A percentile compares a stretch with the other conserved stretches of the same genome.
Evolutionary conservation across 2,888 invertebrate species (phyloP).

Genomic region (Serrognathus titanus): DNA sequence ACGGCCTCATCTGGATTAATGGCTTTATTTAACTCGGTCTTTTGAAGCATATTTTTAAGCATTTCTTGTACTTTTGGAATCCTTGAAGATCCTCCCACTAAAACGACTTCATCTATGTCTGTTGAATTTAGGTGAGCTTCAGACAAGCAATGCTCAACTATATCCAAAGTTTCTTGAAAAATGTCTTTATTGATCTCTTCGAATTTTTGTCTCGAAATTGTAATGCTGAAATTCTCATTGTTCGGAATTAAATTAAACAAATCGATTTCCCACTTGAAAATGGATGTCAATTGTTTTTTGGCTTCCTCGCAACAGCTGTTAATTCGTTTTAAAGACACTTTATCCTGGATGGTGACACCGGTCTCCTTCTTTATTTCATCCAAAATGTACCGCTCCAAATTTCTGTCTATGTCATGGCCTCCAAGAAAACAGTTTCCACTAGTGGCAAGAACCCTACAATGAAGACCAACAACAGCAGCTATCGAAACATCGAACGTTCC

Average conservation of each 20-base stretch:
- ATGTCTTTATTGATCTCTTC: conserved; percentile 23
- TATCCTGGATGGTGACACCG: conserved; percentile 14
- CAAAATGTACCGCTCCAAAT: conserved; percentile 21
- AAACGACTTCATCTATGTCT: conserved; percentile 30
- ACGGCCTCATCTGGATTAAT: conserved; percentile 35
- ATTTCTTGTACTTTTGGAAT: conserved; percentile 31
- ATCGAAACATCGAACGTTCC: conserved; percentile 34
- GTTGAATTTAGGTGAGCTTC: conserved; percentile 19
- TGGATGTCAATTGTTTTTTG: conserved; percentile 13
- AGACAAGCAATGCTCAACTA: conserved; percentile 25
- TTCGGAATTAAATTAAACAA: no score
- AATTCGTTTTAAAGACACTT: conserved; percentile 19
- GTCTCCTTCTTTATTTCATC: conserved; percentile 18
- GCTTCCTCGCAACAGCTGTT: conserved; percentile 24
- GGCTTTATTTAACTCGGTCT: conserved; percentile 23
- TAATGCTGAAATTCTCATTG: neutral
- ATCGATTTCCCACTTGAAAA: neutral
- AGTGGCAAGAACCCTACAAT: conserved; percentile 25
- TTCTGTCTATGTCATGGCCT: conserved; percentile 31
- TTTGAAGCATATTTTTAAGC: conserved; percentile 23
- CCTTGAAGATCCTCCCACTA: conserved; percentile 34
- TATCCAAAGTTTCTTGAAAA: conserved; percentile 24
- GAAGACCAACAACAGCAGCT: conserved; percentile 15
- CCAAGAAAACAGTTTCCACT: conserved; percentile 33
- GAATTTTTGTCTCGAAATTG: conserved; percentile 26